These are phyloP conservation scores for Caradrina clavipalpis DNA, from an alignment of 2,888 invertebrate species.

Conservation along the genomic window DNA sequence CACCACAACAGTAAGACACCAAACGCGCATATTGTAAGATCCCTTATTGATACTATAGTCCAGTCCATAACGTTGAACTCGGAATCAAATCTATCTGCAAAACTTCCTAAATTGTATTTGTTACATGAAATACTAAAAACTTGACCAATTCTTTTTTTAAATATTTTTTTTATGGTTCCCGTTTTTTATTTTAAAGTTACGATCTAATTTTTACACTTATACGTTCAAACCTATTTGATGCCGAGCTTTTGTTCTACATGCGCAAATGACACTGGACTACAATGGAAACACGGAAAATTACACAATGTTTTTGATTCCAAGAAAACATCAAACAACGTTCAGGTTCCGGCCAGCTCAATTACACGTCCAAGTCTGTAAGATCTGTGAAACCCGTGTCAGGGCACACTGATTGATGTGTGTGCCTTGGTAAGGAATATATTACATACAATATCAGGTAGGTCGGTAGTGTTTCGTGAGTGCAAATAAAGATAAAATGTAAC, in stretches of 20 bases:
- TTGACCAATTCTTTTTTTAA: background rate
- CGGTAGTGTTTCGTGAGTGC: background rate
- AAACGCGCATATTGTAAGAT: too few species aligned
- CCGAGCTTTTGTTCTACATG: background rate
- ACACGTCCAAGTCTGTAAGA: slow-evolving; percentile 38
- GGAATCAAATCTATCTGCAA: background rate
- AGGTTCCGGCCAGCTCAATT: slow-evolving; percentile 11
- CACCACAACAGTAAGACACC: too few species aligned
- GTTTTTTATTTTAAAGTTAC: background rate
- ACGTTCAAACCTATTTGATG: background rate
- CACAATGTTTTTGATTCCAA: background rate
- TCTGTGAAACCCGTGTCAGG: slow-evolving; percentile 41
- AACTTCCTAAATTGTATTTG: background rate
- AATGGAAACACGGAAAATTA: slow-evolving; percentile 15
- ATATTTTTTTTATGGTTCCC: background rate
- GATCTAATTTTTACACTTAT: background rate
- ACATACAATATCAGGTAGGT: slow-evolving; percentile 6
- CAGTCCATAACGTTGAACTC: background rate
- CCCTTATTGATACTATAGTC: background rate
- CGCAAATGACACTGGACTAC: background rate
- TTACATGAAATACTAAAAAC: background rate
- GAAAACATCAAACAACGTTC: slow-evolving; percentile 34
- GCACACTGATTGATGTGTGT: slow-evolving; percentile 49
- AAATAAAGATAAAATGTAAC: slow-evolving; percentile 3
- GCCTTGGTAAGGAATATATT: slow-evolving; percentile 30